Conservation (phyloP, 2,888 invertebrate species). For the Drosophila nr. perissopoda region DNA sequence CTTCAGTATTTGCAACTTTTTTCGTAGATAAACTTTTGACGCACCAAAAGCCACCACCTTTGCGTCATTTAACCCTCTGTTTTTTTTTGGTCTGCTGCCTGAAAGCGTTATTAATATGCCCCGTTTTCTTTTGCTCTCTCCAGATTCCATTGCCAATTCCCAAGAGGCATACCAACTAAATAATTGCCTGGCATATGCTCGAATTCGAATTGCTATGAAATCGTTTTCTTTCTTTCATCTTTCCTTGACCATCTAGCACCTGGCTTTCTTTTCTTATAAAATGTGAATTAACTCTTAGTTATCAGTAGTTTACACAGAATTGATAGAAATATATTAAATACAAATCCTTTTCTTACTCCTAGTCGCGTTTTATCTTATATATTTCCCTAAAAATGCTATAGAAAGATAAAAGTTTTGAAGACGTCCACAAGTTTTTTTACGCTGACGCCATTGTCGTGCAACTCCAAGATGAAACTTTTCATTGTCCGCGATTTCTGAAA, state of each 20-base stretch:
- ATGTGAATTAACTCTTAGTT: background rate
- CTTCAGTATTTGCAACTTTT: constrained; percentile 53
- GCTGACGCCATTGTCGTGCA: constrained; percentile 83
- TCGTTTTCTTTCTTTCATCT: background rate
- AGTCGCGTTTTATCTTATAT: background rate
- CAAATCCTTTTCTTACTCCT: background rate
- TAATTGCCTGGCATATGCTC: constrained; percentile 68
- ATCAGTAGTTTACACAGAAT: constrained; percentile 3
- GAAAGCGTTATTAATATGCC: constrained; percentile 73
- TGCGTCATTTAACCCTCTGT: constrained; percentile 75
- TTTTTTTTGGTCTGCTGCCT: constrained; percentile 4
- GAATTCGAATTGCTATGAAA: constrained; percentile 20
- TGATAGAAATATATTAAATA: constrained; percentile 18
- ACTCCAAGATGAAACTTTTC: constrained; percentile 77
- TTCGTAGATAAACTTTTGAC: constrained; percentile 73
- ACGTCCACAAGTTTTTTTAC: constrained; percentile 82
- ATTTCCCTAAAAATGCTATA: constrained; percentile 75
- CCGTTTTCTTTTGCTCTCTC: constrained; percentile 57
- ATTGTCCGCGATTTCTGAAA: constrained; percentile 82
- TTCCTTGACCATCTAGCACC: background rate
- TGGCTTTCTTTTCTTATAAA: constrained; percentile 8
- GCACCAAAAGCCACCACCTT: constrained; percentile 62
- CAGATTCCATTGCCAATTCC: constrained; percentile 51
- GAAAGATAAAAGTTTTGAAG: constrained; percentile 83
- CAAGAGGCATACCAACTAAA: constrained; percentile 51